Percentiles rank a stretch among this genome's conserved stretches.
Conservation (phyloP, 2,113 vertebrate genomes). For the Heptranchias perlo region DNA sequence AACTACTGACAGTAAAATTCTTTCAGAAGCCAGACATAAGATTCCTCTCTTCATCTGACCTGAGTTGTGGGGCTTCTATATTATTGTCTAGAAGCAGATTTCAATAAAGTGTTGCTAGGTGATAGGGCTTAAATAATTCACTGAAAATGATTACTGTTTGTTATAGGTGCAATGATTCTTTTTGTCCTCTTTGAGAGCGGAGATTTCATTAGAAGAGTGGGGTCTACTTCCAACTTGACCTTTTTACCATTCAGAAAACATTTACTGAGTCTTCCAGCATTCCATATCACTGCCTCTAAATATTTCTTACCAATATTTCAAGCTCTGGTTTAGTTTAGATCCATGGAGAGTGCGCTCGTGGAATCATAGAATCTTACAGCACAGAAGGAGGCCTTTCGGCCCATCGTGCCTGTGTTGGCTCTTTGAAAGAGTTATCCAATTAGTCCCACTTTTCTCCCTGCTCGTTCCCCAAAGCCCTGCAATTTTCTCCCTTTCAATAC, state of each 20-base stretch:
- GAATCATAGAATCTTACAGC: not conserved
- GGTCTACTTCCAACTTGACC: not conserved
- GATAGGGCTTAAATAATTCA: slow-evolving; percentile 5
- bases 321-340: not conserved
- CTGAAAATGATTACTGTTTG: slow-evolving; percentile 29
- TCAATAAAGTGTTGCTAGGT: slow-evolving; percentile 18
- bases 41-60: slow-evolving; percentile 4
- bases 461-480: not conserved
- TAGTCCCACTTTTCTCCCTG: not conserved
- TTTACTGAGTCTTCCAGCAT: not conserved
- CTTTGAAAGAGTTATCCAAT: slow-evolving; percentile 11
- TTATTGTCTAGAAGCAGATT: slow-evolving; percentile 25
- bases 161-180: not conserved
- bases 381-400: not conserved
- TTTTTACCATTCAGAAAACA: slow-evolving; percentile 25
- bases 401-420: not conserved
- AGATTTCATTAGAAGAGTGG: not conserved
- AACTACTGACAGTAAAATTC: not conserved
- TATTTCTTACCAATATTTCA: not conserved
- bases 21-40: slow-evolving; percentile 25
- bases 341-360: not conserved
- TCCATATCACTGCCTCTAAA: not conserved
- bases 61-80: not conserved
- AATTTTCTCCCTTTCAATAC: not conserved
- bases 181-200: not conserved